phyloP scores from a whole-genome alignment of 2,888 invertebrate species.

The Chrysodeixis includens region DNA sequence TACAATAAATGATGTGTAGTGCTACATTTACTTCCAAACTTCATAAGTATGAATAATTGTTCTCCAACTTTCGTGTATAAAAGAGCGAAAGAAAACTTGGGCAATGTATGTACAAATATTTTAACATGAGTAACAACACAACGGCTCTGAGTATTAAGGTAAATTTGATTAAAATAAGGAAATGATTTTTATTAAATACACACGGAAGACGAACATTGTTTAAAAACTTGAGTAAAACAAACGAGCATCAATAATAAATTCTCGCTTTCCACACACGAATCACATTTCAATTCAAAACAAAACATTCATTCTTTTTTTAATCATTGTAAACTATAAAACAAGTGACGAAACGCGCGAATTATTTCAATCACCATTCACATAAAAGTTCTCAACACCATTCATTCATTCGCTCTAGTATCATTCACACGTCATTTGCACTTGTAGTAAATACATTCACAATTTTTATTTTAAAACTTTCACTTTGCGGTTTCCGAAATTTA shows the following conservation, averaged over 20 bases:
- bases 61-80: not conserved
- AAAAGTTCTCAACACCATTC: slow-evolving; percentile 34
- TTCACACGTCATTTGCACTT: slow-evolving; percentile 61
- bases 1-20: too few species aligned
- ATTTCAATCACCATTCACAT: slow-evolving; percentile 28
- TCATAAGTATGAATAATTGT: too few species aligned
- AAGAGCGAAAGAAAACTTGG: not conserved
- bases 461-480: slow-evolving; percentile 69
- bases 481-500: slow-evolving; percentile 75
- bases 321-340: slow-evolving; percentile 28
- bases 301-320: slow-evolving; percentile 18
- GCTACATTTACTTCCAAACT: too few species aligned
- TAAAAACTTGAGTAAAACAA: not conserved
- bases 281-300: not conserved
- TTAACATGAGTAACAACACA: too few species aligned
- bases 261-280: not conserved
- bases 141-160: not conserved
- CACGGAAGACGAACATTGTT: not conserved
- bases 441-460: slow-evolving; percentile 58
- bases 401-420: slow-evolving; percentile 40
- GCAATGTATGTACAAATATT: too few species aligned
- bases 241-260: not conserved
- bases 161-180: not conserved
- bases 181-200: not conserved
- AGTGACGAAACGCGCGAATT: slow-evolving; percentile 27